A percentile compares a stretch with the other conserved stretches of the same genome.
These are phyloP conservation scores for Heterocephalus glaber DNA, from an alignment of 2,113 vertebrate species.

Conservation along the genomic window DNA sequence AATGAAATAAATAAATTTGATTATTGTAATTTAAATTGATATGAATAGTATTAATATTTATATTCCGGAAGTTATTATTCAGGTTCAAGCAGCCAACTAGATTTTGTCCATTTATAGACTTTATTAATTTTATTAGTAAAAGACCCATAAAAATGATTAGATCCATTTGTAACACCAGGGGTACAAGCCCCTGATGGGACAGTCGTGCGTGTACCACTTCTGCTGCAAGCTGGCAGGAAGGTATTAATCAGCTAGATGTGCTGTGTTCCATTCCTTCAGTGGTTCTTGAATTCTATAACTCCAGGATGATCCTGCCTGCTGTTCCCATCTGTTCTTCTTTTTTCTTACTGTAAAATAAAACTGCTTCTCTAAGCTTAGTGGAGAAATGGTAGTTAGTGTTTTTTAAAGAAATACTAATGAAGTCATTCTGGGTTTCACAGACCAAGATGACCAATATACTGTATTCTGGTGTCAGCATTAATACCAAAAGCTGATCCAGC, in stretches of 20 bases:
- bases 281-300: neutral
- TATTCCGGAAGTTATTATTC: neutral
- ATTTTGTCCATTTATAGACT: neutral
- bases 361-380: neutral
- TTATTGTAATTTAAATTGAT: neutral
- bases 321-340: neutral
- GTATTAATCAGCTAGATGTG: neutral
- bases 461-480: neutral
- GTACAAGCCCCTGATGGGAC: neutral
- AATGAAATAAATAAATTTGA: neutral
- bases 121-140: neutral
- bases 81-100: neutral
- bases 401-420: conserved; percentile 10
- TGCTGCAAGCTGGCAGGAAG: neutral
- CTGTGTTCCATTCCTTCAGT: neutral
- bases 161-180: neutral
- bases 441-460: neutral
- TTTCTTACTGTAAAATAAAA: conserved; percentile 3
- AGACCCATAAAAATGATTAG: neutral
- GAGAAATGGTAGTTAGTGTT: conserved; percentile 9
- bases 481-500: neutral
- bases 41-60: neutral
- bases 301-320: neutral
- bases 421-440: neutral
- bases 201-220: neutral